Base-by-base conservation (phyloP, 2,888 invertebrate genomes). In the Lithophane socia region DNA sequence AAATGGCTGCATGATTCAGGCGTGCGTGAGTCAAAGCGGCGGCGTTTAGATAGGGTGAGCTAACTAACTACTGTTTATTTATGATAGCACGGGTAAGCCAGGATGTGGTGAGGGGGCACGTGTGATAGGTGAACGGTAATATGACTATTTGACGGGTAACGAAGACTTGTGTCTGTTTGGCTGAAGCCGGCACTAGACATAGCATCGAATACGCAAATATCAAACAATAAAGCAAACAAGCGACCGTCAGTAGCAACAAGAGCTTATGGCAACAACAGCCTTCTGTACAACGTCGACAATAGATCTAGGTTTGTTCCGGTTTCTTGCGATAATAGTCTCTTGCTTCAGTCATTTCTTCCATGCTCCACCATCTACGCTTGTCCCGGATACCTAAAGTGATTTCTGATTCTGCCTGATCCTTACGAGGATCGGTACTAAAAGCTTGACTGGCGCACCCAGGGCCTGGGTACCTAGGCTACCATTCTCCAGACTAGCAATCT, bases 61-160 rank as follows among this genome's bases (percentile, higher is more conserved):
- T 89, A 92, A 92, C 87, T 92, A 92, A 92, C 88, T 91, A 80
- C 87, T 92, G 93, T 94, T 93, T 94, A 93, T 95, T 94, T 94
- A 95, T 92, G 91, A 90, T 89, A 75, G 61, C n/a, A 61, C 73
- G 65, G 44, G 54, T 37, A 54, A 69, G 66, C 37, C 85, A 86
- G 87, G 87, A 87, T 78, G 80, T 66, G 66, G 75, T 65, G 75
- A 61, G 73, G 79, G 79, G 72, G 49, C 79, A 63, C 56, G 52
- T 64, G 67, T 37, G 58, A 60, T 52, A 37, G 29, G 4, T 61
- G 54, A 21, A 49, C 73, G 24, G 37, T 70, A 63, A 61, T 37
- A 67, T 70, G 37, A 77, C 42, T 54, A 61, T 52, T 29, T 71
- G 56, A 44, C 29, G 73, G 16, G 12, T 37, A 47, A 42, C 37